Conservation (phyloP, 2,888 invertebrate species). For the Tetragonisca angustula region DNA sequence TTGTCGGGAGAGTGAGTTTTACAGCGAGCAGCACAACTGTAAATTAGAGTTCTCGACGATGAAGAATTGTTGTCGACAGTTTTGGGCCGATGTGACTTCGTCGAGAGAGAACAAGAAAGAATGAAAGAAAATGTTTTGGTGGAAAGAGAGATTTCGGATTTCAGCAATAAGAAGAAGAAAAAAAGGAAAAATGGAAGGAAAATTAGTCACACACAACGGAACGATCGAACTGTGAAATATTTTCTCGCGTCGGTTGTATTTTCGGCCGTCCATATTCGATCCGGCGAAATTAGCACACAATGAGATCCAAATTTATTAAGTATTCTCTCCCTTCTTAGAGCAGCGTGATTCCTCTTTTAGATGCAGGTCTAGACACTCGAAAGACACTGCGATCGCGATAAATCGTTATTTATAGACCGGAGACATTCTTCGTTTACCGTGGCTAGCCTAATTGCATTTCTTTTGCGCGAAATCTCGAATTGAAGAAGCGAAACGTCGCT, state of each 20-base stretch:
- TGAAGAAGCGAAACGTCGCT: not conserved
- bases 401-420: slow-evolving; percentile 52
- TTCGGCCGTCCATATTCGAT: not conserved
- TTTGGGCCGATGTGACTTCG: no score
- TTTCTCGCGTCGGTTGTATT: not conserved
- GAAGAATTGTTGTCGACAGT: no score
- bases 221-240: not conserved
- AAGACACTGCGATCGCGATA: slow-evolving; percentile 45
- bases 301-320: slow-evolving; percentile 51
- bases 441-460: not conserved
- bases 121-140: no score
- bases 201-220: not conserved
- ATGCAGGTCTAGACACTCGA: slow-evolving; percentile 38
- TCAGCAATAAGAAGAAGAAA: no score
- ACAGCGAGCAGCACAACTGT: no score
- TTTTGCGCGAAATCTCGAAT: not conserved
- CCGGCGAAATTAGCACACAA: slow-evolving; percentile 43
- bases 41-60: no score
- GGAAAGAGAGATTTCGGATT: no score
- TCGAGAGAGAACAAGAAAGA: no score
- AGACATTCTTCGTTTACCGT: slow-evolving; percentile 28
- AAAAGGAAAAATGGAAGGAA: not conserved
- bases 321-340: slow-evolving; percentile 32
- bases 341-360: slow-evolving; percentile 41
- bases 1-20: no score